Percentiles rank a stretch among this genome's conserved stretches.
phyloP scores from a whole-genome alignment of 2,797 vertebrate species.

The Pelodytes ibericus region DNA sequence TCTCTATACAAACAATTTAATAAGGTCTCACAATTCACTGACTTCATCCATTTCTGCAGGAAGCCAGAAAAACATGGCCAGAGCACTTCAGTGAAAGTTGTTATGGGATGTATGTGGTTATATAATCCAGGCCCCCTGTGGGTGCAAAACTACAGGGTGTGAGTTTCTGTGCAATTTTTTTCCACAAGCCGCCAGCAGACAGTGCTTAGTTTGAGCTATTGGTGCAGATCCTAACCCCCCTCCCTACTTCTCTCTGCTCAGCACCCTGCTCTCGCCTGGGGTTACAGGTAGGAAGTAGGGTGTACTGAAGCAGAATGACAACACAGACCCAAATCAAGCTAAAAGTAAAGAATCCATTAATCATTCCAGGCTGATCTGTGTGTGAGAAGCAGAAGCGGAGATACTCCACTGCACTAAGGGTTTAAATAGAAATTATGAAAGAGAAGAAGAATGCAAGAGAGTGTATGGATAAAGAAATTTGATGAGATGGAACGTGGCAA shows the following conservation, averaged over 20 bases:
- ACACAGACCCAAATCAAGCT: conserved; percentile 21
- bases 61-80: conserved; percentile 5
- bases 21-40: conserved; percentile 7
- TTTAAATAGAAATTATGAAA: neutral
- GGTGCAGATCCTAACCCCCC: conserved; percentile 9
- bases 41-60: neutral
- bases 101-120: conserved; percentile 13
- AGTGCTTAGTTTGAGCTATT: conserved; percentile 34
- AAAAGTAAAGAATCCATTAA: conserved; percentile 44
- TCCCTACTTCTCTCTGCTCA: conserved; percentile 9
- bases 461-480: too few species aligned
- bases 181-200: conserved; percentile 10
- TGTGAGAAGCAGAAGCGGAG: conserved; percentile 7
- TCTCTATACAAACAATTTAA: neutral
- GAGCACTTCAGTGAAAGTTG: neutral
- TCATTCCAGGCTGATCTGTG: conserved; percentile 35
- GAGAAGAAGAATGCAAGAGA: neutral
- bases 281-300: conserved; percentile 31
- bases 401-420: conserved; percentile 19
- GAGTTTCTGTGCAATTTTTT: conserved; percentile 41
- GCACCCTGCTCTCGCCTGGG: conserved; percentile 23
- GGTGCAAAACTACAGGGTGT: conserved; percentile 21
- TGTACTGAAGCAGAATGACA: conserved; percentile 46
- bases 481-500: too few species aligned
- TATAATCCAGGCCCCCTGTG: conserved; percentile 14